Conservation (phyloP, 2,888 invertebrate species). For the Hypsopygia costalis region DNA sequence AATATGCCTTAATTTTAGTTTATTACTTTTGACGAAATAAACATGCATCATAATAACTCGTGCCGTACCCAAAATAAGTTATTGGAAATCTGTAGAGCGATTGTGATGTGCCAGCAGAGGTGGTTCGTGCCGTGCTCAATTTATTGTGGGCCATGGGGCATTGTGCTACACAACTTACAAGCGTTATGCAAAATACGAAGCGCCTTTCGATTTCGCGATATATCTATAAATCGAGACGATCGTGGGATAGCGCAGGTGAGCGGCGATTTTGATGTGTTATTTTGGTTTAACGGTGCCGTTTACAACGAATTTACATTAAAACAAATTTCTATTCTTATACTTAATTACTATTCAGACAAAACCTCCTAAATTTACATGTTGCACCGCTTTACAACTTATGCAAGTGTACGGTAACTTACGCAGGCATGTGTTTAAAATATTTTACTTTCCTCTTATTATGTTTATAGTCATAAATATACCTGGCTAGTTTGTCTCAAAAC, state of each 20-base stretch:
- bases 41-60: not conserved
- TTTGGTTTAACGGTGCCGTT: constrained; percentile 47
- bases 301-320: constrained; percentile 32
- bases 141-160: constrained; percentile 51
- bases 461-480: too few relatives aligned
- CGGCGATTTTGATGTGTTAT: constrained; percentile 63
- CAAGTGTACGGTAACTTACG: too few relatives aligned
- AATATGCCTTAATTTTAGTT: not conserved
- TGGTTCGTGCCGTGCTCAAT: constrained; percentile 14
- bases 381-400: too few relatives aligned
- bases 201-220: constrained; percentile 72
- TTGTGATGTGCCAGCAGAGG: constrained; percentile 4
- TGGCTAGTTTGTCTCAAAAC: too few relatives aligned
- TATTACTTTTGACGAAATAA: not conserved
- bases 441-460: too few relatives aligned
- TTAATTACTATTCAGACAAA: too few relatives aligned
- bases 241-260: constrained; percentile 72
- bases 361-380: too few relatives aligned
- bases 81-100: not conserved
- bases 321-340: constrained; percentile 13
- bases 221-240: constrained; percentile 71
- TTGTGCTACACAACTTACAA: constrained; percentile 63
- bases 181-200: constrained; percentile 73
- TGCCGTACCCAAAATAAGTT: not conserved
- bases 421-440: too few relatives aligned